phyloP scores from a whole-genome alignment of 1,140 invertebrate genomes.

The Apocrypta bakeri region DNA sequence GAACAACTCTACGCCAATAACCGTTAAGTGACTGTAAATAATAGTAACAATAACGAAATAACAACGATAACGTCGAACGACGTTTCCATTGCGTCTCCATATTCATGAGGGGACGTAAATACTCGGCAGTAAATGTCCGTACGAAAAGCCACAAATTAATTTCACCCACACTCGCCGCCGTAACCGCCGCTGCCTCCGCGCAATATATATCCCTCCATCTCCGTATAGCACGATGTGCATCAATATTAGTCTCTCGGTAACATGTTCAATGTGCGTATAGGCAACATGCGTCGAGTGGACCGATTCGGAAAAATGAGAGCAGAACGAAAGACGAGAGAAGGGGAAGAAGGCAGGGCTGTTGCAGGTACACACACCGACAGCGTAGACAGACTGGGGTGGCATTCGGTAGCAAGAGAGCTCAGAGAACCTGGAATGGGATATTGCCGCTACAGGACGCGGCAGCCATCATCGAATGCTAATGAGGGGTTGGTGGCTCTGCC shows the following conservation, averaged over 20 bases:
- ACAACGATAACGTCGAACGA: conserved; percentile 40
- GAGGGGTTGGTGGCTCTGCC: conserved; percentile 69
- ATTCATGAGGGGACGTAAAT: conserved; percentile 50
- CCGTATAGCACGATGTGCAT: neutral
- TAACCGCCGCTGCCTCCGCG: neutral
- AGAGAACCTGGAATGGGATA: conserved; percentile 64
- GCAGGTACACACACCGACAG: conserved; percentile 47
- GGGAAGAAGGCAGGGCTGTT: conserved; percentile 36
- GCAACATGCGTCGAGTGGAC: neutral
- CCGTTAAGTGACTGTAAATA: conserved; percentile 44
- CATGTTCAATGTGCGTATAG: conserved; percentile 19
- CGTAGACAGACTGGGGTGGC: conserved; percentile 53
- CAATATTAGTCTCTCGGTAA: conserved; percentile 29
- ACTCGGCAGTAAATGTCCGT: conserved; percentile 47
- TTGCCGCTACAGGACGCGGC: conserved; percentile 70
- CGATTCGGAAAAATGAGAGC: neutral
- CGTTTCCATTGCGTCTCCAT: conserved; percentile 44
- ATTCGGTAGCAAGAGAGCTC: conserved; percentile 49
- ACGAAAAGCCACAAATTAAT: conserved; percentile 51
- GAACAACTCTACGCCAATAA: conserved; percentile 27
- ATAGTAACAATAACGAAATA: conserved; percentile 49
- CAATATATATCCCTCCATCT: conserved; percentile 13
- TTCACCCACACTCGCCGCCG: conserved; percentile 34
- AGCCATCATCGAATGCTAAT: conserved; percentile 76
- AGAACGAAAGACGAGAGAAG: neutral